A percentile compares a stretch with the other conserved stretches of the same genome.
These are phyloP conservation scores for Cardiocondyla obscurior DNA, from an alignment of 1,140 invertebrate genomes.

Conservation along the genomic window DNA sequence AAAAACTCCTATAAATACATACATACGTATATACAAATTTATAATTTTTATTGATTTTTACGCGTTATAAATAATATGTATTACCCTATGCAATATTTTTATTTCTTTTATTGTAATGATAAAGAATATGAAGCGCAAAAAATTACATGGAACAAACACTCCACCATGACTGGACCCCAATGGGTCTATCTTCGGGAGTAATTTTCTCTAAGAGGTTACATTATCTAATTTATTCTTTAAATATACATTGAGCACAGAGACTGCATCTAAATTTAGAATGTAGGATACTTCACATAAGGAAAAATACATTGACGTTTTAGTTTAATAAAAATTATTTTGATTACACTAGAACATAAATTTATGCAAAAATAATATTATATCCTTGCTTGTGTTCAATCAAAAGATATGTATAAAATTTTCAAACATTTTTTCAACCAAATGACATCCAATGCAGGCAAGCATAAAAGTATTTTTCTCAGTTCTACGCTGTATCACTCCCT, in stretches of 20 bases:
- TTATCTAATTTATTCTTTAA: slow-evolving; percentile 70
- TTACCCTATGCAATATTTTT: neutral
- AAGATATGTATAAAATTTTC: neutral
- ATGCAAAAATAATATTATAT: neutral
- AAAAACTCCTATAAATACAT: neutral
- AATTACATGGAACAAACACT: slow-evolving; percentile 31
- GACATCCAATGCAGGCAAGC: too few relatives aligned
- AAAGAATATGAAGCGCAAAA: neutral
- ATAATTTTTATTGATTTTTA: neutral
- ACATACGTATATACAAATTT: neutral
- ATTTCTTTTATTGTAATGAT: neutral
- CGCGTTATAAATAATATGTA: neutral
- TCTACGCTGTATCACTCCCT: slow-evolving; percentile 55
- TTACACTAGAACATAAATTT: neutral
- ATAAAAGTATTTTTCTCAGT: neutral
- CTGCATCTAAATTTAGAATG: slow-evolving; percentile 56
- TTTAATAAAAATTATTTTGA: neutral
- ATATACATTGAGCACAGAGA: slow-evolving; percentile 45
- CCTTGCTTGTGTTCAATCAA: neutral
- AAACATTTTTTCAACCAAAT: neutral
- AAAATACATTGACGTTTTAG: neutral
- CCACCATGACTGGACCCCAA: neutral
- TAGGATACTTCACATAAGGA: slow-evolving; percentile 40
- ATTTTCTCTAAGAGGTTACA: slow-evolving; percentile 65
- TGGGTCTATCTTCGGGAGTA: slow-evolving; percentile 58